These are phyloP conservation scores for Cinclus cinclus DNA, from an alignment of 2,113 vertebrate species.

Conservation along the genomic window DNA sequence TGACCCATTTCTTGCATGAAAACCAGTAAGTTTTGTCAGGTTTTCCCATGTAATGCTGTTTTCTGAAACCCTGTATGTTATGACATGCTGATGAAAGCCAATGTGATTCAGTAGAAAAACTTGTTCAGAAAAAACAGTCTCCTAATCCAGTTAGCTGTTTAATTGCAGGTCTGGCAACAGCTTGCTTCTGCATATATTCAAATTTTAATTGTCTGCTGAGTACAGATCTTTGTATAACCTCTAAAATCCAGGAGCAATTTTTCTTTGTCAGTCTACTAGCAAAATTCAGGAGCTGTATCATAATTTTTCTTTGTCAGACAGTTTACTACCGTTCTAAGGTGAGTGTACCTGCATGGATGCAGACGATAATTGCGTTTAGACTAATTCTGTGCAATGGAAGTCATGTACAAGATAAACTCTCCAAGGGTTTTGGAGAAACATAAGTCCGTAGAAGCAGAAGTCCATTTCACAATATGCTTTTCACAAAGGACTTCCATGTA, in stretches of 20 bases:
- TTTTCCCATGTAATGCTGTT: background rate
- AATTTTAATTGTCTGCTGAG: constrained; percentile 25
- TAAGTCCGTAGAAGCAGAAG: background rate
- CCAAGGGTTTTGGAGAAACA: background rate
- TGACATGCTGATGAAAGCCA: background rate
- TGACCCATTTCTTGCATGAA: background rate
- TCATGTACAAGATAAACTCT: background rate
- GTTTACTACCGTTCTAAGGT: background rate
- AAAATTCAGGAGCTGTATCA: too few relatives aligned
- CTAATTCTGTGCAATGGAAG: background rate
- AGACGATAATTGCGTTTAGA: background rate
- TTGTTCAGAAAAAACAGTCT: background rate
- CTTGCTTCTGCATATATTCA: constrained; percentile 39
- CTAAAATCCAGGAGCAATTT: background rate
- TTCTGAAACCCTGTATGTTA: background rate
- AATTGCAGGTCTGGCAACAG: background rate
- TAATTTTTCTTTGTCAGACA: background rate
- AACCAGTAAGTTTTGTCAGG: background rate
- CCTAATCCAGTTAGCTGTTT: background rate
- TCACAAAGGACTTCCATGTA: rapidly evolving
- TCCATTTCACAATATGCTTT: background rate
- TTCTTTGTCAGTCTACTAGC: too few relatives aligned
- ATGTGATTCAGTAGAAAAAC: constrained; percentile 27
- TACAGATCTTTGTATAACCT: background rate
- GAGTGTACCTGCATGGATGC: background rate